A percentile compares a stretch with the other conserved stretches of the same genome.
These are phyloP conservation scores for Odocoileus hemionus DNA, from an alignment of 2,113 vertebrate species.

Conservation along the genomic window DNA sequence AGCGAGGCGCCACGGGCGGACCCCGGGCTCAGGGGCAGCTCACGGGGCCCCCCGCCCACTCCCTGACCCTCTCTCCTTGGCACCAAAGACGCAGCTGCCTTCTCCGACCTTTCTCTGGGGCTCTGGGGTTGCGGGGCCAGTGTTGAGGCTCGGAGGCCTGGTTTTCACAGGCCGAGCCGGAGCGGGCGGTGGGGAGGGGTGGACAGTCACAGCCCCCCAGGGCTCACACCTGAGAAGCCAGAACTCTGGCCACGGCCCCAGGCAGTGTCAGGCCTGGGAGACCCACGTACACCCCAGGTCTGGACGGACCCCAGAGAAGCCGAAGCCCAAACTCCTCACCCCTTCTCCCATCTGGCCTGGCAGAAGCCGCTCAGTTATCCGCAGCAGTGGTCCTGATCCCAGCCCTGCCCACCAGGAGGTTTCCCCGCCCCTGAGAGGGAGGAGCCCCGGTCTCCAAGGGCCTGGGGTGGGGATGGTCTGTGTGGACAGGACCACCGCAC, in stretches of 20 bases:
- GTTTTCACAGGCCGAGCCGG: not conserved
- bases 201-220: not conserved
- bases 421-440: not conserved
- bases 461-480: not conserved
- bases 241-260: not conserved
- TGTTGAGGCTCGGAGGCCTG: not conserved
- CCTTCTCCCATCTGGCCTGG: fast-evolving
- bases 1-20: not conserved
- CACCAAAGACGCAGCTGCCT: slow-evolving; percentile 62
- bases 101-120: not conserved
- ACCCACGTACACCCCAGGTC: slow-evolving; percentile 68
- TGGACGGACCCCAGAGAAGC: slow-evolving; percentile 55
- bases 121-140: not conserved
- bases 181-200: not conserved
- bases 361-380: not conserved
- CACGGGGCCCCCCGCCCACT: not conserved
- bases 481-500: not conserved
- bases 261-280: not conserved
- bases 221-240: not conserved
- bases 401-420: not conserved
- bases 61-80: slow-evolving; percentile 14
- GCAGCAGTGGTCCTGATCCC: no score
- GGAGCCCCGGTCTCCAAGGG: not conserved
- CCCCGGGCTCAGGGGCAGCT: not conserved
- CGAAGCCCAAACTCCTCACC: slow-evolving; percentile 63